Evolutionary conservation across 2,888 invertebrate genomes (phyloP).

Genomic region (Tortricodes alternella): DNA sequence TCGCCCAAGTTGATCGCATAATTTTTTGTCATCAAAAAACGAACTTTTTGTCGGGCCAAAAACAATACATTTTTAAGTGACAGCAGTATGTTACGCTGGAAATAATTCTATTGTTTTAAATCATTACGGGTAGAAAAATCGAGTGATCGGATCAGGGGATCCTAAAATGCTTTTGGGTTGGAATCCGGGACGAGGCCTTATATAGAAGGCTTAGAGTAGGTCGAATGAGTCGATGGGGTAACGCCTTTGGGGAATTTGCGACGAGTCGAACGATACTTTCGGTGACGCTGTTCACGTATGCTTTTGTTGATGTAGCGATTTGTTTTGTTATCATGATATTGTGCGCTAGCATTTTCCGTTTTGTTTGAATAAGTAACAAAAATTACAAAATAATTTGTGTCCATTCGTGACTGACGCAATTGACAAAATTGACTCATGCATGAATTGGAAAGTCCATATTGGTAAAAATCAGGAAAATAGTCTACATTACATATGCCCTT

Average conservation of each 20-base stretch:
- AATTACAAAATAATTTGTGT: no score
- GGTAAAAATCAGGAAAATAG: no score
- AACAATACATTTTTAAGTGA: conserved; percentile 19
- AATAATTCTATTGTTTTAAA: conserved; percentile 48
- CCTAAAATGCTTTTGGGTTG: conserved; percentile 32
- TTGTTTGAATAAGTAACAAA: no score
- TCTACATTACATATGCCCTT: no score
- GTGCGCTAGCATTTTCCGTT: not conserved
- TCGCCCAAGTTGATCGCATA: not conserved
- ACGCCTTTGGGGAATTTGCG: conserved; percentile 41
- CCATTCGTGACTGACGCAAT: no score
- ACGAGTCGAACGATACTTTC: not conserved
- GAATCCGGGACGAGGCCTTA: conserved; percentile 52
- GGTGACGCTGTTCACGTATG: not conserved
- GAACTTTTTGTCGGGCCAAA: conserved; percentile 18
- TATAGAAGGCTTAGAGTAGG: conserved; percentile 47
- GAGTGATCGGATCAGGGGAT: conserved; percentile 30
- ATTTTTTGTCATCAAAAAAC: conserved; percentile 19
- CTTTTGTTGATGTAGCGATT: not conserved
- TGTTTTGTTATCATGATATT: not conserved
- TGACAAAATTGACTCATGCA: no score
- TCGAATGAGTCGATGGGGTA: conserved; percentile 43
- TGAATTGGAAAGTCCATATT: no score
- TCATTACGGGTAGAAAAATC: conserved; percentile 32
- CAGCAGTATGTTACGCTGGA: conserved; percentile 31